Base-by-base conservation (phyloP, 2,797 vertebrate genomes). In the Sebastes melanostomus region DNA sequence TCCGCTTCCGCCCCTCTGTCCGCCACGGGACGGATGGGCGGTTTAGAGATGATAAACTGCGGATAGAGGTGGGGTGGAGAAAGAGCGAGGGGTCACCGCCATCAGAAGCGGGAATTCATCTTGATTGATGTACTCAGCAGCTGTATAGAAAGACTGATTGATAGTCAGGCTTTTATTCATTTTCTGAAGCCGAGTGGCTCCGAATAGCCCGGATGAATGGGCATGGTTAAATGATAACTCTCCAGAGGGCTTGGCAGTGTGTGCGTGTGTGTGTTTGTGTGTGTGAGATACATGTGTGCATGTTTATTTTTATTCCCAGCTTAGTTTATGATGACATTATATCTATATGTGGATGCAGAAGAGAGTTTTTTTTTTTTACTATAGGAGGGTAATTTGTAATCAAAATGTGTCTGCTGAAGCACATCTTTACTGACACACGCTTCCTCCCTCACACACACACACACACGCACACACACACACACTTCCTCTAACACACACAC, bases 111-210 rank as follows among this genome's bases (percentile, higher is more conserved):
- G 66, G 77, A 72, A 90, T 86, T 90, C 71, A 80, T 75, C 68
- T 32, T 76, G 75, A 86, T 14, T 69, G 77, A 90, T 88, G 73
- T 61, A 83, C 66, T 78, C 60, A 85, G 77, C 62, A 63, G 62
- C 73, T 84, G 86, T 73, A 86, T 70, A 85, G 74, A 82, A 75
- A 76, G 75, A 60, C 62, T 84, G 88, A 92, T 88, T 84, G 85
- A 91, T 87, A 74, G 84, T 34, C 27, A 36, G 63, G 61, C 50
- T 81, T 81, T 81, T 66, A 76, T 86, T 83, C 63, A 74, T 72
- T 69, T 81, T 84, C 77, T 66, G 52, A 63, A 50, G 78, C 71
- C 72, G 65, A 91, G 66, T 79, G 87, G 73, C 78, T 83, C 52
- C 65, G 69, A 85, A 86, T 68, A 72, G 42, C 42, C 20, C 30